Conservation (phyloP, 92 coral and sea anemone species). For the Montipora capitata region DNA sequence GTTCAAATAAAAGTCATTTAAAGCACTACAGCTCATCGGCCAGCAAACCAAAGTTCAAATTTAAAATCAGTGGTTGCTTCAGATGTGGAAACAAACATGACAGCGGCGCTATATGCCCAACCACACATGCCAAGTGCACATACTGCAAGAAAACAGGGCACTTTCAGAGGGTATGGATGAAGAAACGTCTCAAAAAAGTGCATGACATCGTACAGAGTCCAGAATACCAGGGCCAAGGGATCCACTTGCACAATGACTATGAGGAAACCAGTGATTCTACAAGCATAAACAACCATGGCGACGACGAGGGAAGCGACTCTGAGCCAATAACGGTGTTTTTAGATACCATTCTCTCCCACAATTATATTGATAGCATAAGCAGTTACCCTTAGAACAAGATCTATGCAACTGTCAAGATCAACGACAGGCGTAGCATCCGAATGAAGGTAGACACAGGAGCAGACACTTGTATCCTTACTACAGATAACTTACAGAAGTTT, state of each 20-base stretch:
- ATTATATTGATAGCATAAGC: conserved; percentile 36
- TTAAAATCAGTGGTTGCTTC: conserved; percentile 53
- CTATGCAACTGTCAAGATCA: conserved; percentile 48
- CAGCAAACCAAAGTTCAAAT: conserved; percentile 27
- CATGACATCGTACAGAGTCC: conserved; percentile 50
- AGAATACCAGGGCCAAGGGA: conserved; percentile 32
- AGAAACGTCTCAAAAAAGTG: conserved; percentile 40
- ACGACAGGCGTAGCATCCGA: conserved; percentile 29
- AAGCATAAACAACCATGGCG: conserved; percentile 10
- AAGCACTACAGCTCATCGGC: background rate
- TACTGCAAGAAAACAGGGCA: conserved; percentile 47
- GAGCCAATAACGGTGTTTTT: conserved; percentile 43
- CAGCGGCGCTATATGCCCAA: conserved; percentile 48
- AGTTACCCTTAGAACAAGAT: conserved; percentile 59
- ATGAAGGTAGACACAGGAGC: conserved; percentile 74
- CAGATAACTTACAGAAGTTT: conserved; percentile 53
- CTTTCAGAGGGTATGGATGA: conserved; percentile 44
- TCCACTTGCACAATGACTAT: conserved; percentile 48
- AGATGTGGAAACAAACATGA: conserved; percentile 61
- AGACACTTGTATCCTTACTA: conserved; percentile 64
- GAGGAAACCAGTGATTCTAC: conserved; percentile 10
- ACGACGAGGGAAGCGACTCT: conserved; percentile 6
- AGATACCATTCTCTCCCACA: conserved; percentile 50
- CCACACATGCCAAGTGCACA: conserved; percentile 48
- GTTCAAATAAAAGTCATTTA: background rate